These are phyloP conservation scores for Philopedon plagiatum DNA, from an alignment of 2,888 invertebrate species.

Conservation along the genomic window DNA sequence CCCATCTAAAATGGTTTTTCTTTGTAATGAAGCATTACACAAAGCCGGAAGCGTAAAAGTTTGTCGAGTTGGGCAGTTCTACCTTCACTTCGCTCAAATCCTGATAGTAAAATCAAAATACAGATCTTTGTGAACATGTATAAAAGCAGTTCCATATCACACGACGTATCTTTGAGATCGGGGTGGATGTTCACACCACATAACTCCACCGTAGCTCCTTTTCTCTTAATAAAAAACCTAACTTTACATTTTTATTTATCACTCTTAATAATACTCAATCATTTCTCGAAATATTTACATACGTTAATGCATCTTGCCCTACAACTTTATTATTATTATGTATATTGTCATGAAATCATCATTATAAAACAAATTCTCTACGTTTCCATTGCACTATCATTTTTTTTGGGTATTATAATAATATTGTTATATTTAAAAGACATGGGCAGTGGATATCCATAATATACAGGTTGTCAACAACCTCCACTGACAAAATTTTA, in stretches of 20 bases:
- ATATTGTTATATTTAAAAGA: conserved; percentile 50
- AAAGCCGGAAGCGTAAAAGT: too few species aligned
- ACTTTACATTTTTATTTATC: conserved; percentile 60
- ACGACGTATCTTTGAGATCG: conserved; percentile 68
- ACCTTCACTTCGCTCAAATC: conserved; percentile 4
- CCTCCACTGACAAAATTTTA: too few species aligned
- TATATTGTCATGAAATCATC: conserved; percentile 64
- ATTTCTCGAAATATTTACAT: conserved; percentile 53
- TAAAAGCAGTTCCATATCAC: conserved; percentile 69
- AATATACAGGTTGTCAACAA: too few species aligned
- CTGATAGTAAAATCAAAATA: conserved; percentile 50
- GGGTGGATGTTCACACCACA: conserved; percentile 56
- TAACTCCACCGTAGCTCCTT: conserved; percentile 46
- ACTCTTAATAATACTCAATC: conserved; percentile 63
- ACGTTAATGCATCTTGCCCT: conserved; percentile 60
- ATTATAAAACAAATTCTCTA: conserved; percentile 18
- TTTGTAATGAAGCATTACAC: too few species aligned
- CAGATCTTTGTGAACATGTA: conserved; percentile 65
- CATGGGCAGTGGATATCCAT: conserved; percentile 38
- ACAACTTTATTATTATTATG: conserved; percentile 49
- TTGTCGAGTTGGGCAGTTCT: conserved; percentile 52
- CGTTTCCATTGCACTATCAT: conserved; percentile 52
- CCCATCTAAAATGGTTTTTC: too few species aligned
- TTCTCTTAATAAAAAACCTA: conserved; percentile 55
- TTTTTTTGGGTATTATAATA: conserved; percentile 51